Conservation (phyloP, 2,113 vertebrate species). For the Callospermophilus lateralis region DNA sequence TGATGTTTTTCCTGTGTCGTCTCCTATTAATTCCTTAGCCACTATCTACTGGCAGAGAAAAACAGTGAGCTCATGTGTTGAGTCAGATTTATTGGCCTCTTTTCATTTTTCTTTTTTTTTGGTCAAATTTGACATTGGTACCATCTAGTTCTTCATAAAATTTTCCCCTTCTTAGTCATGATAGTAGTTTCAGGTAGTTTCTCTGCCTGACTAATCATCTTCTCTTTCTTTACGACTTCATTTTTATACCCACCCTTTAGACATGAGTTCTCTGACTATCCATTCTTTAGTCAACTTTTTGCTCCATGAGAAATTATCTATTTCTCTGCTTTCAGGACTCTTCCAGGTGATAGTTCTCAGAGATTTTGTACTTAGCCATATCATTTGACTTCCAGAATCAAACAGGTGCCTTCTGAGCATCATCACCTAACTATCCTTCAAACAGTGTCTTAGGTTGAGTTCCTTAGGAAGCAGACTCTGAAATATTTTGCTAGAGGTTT, state of each 20-base stretch:
- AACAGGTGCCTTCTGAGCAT: not conserved
- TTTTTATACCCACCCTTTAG: not conserved
- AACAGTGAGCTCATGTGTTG: not conserved
- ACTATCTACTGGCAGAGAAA: not conserved
- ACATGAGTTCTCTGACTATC: not conserved
- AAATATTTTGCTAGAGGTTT: not conserved
- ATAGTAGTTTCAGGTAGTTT: not conserved
- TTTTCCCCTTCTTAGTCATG: not conserved
- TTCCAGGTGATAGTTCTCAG: not conserved
- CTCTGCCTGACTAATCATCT: not conserved
- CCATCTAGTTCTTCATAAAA: constrained; percentile 16
- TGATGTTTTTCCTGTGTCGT: not conserved
- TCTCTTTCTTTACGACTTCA: not conserved
- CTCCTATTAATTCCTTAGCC: not conserved
- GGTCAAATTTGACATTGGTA: not conserved
- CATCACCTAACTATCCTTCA: not conserved
- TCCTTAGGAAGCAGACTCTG: not conserved
- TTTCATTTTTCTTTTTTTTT: not conserved
- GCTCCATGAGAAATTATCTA: not conserved
- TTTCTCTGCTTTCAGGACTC: not conserved
- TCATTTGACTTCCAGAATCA: constrained; percentile 19
- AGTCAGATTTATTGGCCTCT: not conserved
- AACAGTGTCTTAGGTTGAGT: not conserved
- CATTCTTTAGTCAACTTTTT: not conserved
- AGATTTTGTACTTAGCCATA: not conserved